phyloP scores from a whole-genome alignment of 2,797 vertebrate species.

The Spinus olivaceus region DNA sequence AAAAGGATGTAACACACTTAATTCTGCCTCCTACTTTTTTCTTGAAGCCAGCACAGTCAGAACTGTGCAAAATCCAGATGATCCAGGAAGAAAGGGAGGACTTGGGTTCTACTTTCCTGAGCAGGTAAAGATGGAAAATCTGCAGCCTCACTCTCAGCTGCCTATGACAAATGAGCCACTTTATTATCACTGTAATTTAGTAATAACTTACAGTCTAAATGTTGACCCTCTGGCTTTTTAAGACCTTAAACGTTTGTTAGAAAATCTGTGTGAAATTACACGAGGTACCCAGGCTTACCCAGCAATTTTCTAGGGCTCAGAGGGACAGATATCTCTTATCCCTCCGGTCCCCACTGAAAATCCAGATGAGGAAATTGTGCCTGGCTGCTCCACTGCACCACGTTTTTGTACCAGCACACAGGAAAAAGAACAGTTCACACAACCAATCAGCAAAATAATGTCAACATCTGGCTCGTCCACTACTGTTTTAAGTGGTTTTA shows the following conservation, averaged over 20 bases:
- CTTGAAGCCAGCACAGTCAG: not conserved
- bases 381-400: not conserved
- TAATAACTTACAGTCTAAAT: not conserved
- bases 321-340: not conserved
- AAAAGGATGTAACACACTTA: not conserved
- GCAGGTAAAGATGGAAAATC: not conserved
- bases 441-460: not conserved
- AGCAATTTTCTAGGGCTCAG: not conserved
- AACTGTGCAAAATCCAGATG: not conserved
- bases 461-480: not conserved
- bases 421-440: not conserved
- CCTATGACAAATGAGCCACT: not conserved
- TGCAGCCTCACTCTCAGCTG: not conserved
- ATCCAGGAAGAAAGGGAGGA: not conserved
- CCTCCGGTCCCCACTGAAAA: not conserved
- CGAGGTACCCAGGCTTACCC: not conserved
- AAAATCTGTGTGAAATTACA: not conserved
- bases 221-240: not conserved
- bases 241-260: not conserved
- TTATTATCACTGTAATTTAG: not conserved
- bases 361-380: not conserved
- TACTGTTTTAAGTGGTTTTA: not conserved
- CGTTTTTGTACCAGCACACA: not conserved
- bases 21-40: not conserved
- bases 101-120: not conserved